Evolutionary conservation across 2,888 invertebrate species (phyloP).

Genomic region (Congeria kusceri): DNA sequence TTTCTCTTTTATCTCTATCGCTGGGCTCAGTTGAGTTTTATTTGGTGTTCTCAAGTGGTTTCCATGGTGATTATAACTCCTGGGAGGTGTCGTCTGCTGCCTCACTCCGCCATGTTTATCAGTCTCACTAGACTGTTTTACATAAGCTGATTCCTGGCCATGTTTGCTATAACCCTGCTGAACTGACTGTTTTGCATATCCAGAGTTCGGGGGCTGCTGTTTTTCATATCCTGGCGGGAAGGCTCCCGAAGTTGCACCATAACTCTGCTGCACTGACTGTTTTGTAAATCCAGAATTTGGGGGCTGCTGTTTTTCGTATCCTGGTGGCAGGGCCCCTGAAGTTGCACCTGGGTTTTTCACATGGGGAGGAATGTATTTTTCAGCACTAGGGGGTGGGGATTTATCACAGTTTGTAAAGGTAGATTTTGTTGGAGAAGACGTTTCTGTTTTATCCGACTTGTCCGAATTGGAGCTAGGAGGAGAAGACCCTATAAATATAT

Average conservation of each 20-base stretch:
- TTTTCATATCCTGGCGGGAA: not conserved
- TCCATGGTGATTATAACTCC: no score
- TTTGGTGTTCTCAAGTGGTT: not conserved
- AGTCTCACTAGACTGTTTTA: not conserved
- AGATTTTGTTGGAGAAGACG: not conserved
- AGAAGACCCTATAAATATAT: no score
- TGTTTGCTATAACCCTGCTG: not conserved
- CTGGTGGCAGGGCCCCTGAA: constrained; percentile 16
- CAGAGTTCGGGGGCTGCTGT: not conserved
- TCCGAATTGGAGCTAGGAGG: no score
- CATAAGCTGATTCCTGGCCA: not conserved
- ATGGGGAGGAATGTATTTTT: constrained; percentile 54
- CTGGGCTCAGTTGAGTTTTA: not conserved
- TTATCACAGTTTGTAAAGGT: not conserved
- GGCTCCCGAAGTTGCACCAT: not conserved
- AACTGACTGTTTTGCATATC: not conserved
- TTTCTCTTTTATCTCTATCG: constrained; percentile 16
- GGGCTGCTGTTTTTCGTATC: constrained; percentile 3
- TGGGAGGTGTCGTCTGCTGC: no score
- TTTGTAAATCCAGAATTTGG: not conserved
- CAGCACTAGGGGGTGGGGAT: constrained; percentile 17
- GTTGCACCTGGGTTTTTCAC: constrained; percentile 45
- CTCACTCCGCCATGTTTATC: no score
- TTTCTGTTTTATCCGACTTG: no score
- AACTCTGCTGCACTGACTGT: not conserved